Conservation (phyloP, 2,113 vertebrate species). For the Copsychus sechellarum region DNA sequence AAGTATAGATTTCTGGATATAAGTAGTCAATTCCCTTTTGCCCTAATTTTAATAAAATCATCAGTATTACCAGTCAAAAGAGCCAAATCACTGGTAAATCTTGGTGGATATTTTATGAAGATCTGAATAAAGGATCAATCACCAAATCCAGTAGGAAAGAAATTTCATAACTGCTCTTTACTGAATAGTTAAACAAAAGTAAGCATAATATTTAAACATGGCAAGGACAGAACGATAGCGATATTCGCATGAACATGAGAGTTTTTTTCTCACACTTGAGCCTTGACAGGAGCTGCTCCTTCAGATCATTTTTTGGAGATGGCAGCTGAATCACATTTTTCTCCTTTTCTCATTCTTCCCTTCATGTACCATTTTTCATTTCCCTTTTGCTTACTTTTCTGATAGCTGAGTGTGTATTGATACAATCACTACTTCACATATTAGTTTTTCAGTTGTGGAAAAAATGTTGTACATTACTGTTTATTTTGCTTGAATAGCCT, state of each 20-base stretch:
- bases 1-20: neutral
- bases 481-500: neutral
- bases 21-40: neutral
- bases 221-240: neutral
- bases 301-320: neutral
- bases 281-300: neutral
- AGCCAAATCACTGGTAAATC: neutral
- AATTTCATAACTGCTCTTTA: neutral
- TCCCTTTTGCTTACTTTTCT: neutral
- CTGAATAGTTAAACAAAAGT: conserved; percentile 35
- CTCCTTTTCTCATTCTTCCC: neutral
- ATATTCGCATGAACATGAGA: neutral
- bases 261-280: neutral
- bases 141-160: neutral
- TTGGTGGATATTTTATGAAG: conserved; percentile 50
- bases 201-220: conserved; percentile 9
- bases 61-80: neutral
- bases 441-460: neutral
- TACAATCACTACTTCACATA: neutral
- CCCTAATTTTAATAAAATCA: neutral
- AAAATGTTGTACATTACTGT: neutral
- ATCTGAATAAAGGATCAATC: conserved; percentile 62
- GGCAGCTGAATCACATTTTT: neutral
- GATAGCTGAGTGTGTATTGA: neutral
- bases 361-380: neutral